phyloP scores from a whole-genome alignment of 2,113 vertebrate species.

The Callaeas wilsoni region DNA sequence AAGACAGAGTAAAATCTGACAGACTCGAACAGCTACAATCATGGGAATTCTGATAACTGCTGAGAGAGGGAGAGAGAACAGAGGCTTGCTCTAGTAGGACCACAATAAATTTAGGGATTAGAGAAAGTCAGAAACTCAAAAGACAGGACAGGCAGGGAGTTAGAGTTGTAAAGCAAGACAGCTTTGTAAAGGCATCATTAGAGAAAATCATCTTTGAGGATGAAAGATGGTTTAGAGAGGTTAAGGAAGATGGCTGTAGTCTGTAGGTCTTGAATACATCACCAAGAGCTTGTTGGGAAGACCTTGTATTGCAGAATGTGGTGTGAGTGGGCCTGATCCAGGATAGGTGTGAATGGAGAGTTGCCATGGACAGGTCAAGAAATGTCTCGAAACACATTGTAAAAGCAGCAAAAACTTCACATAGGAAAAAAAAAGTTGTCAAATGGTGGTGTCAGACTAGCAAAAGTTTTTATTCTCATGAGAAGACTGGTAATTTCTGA shows the following conservation, averaged over 20 bases:
- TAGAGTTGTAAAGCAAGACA: not conserved
- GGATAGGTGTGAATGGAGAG: not conserved
- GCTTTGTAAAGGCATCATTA: not conserved
- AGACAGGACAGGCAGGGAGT: not conserved
- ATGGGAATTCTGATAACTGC: not conserved
- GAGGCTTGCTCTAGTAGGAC: not conserved
- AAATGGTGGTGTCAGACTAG: not conserved
- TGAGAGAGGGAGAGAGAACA: accelerated
- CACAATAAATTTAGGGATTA: not conserved
- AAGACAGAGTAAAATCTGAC: not conserved
- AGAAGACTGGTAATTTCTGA: not conserved
- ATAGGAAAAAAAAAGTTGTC: not conserved
- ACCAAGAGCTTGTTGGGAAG: not conserved
- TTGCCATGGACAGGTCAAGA: not conserved
- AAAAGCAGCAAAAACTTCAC: not conserved
- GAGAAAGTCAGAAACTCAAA: not conserved
- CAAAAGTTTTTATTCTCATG: not conserved
- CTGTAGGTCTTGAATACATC: not conserved
- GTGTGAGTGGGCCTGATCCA: not conserved
- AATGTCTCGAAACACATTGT: not conserved
- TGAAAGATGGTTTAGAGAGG: not conserved
- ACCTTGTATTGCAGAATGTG: not conserved
- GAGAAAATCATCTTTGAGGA: not conserved
- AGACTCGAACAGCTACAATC: not conserved
- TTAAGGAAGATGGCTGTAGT: not conserved